A percentile compares a stretch with the other conserved stretches of the same genome.
These are phyloP conservation scores for Sebastes steindachneri DNA, from an alignment of 2,797 vertebrate species.

Conservation along the genomic window DNA sequence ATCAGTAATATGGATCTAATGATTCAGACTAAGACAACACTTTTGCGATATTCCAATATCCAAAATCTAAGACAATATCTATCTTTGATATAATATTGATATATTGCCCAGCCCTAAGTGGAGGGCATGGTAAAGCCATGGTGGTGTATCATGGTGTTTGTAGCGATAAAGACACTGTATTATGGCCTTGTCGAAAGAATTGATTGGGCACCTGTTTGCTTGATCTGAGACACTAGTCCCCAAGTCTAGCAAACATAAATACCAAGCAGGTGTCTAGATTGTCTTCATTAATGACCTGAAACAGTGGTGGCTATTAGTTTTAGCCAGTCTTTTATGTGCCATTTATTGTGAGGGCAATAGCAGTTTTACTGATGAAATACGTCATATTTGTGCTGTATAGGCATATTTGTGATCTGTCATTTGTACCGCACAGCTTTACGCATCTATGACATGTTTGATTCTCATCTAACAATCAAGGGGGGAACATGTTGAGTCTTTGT, in stretches of 20 bases:
- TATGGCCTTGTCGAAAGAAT: not conserved
- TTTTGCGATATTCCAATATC: too few relatives aligned
- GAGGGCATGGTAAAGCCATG: not conserved
- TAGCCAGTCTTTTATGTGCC: not conserved
- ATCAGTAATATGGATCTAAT: too few relatives aligned
- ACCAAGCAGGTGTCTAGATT: not conserved
- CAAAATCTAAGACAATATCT: too few relatives aligned
- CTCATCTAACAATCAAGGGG: not conserved
- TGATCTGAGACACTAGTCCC: not conserved
- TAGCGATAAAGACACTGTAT: not conserved
- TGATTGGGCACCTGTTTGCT: not conserved
- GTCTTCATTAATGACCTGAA: not conserved
- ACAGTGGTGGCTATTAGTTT: not conserved
- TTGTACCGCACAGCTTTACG: not conserved
- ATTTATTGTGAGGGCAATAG: not conserved
- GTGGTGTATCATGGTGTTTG: not conserved
- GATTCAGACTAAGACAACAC: too few relatives aligned
- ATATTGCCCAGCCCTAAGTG: too few relatives aligned
- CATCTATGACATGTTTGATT: not conserved
- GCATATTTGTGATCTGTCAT: not conserved
- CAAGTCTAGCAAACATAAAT: not conserved
- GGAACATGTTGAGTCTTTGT: not conserved
- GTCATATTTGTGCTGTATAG: not conserved
- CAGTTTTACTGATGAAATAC: not conserved
- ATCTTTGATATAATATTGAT: too few relatives aligned